Evolutionary conservation across 2,888 invertebrate species (phyloP), one percentile per base, ranked within the genome.

Genomic region (Dicyrtoma fusca): DNA sequence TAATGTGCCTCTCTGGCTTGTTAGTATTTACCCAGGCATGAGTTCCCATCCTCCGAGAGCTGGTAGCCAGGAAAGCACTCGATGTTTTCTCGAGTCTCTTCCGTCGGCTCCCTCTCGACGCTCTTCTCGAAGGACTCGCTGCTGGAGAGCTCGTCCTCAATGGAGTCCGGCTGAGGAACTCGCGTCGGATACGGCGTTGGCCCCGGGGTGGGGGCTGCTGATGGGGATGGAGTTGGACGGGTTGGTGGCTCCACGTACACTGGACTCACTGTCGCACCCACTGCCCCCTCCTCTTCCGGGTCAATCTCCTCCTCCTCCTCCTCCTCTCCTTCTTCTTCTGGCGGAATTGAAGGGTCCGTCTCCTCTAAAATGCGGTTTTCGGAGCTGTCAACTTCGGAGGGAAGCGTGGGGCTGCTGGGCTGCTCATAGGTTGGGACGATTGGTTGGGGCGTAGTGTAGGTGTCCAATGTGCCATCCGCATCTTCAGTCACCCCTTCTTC

Each of bases 61-160:
- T 75, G 23, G 45, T 80, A 79, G 19, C 80, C 80, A 44, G 74
- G 47, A 57, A 77, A 77, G 63, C 80, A 80, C 51, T 79, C 78
- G 42, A 80, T 75, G 65, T 75, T 78, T 2, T 73, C 70, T 10
- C 65, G 72, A 62, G 53, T 61, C 21, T 70, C 74, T 21, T 75
- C 69, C 19, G 19, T 65, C 17, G 44, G 51, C 47, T 19, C 26
- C 44, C 13, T 23, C 65, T 13, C 25, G 44, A 62, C 49, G 65
- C 4, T 63, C 49, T 34, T 34, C 13, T 71, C 63, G 8, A 59
- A 42, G 25, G 25, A 44, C 47, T 59, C 63, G n/a, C 34, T 34
- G 34, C 34, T 34, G 4, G 34, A 34, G 8, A 34, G n/a, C n/a
- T 63, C 63, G 1, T 8, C 17, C 11, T 57, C 70, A 6, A 5